phyloP scores from a whole-genome alignment of 2,888 invertebrate genomes.

The Hydropsyche betteni region DNA sequence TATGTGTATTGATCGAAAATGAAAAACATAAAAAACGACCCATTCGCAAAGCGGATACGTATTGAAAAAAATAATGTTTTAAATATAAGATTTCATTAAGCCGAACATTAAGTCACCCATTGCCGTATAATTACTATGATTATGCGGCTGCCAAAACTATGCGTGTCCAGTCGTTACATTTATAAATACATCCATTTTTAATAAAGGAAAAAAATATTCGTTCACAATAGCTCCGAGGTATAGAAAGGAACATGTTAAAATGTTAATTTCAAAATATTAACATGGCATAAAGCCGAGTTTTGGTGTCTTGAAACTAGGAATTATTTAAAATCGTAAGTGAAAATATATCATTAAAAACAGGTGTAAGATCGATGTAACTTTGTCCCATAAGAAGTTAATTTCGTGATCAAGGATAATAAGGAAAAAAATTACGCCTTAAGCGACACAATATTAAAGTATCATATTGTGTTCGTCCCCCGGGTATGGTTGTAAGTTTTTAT shows the following conservation, averaged over 20 bases:
- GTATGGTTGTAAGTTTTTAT: no score
- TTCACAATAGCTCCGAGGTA: slow-evolving; percentile 2
- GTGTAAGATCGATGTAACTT: background rate
- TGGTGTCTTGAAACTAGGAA: background rate
- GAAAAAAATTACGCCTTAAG: no score
- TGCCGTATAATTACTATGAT: slow-evolving; percentile 11
- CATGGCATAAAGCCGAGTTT: background rate
- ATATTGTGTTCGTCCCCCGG: no score
- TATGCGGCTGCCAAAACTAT: slow-evolving; percentile 15
- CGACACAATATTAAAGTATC: no score
- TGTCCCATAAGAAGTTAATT: background rate
- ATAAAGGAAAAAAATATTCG: background rate
- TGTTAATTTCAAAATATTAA: background rate
- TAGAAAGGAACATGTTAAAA: background rate
- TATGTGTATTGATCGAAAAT: background rate
- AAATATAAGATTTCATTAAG: slow-evolving; percentile 2
- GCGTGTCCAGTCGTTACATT: slow-evolving; percentile 21
- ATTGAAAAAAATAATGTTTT: no score
- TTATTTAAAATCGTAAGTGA: background rate
- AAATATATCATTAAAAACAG: slow-evolving; percentile 8
- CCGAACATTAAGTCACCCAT: slow-evolving; percentile 17
- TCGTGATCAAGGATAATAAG: no score
- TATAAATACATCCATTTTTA: slow-evolving; percentile 7
- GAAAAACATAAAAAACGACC: background rate
- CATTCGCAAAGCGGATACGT: no score